Evolutionary conservation across 2,113 vertebrate genomes (phyloP).

Genomic region (Ginglymostoma cirratum): DNA sequence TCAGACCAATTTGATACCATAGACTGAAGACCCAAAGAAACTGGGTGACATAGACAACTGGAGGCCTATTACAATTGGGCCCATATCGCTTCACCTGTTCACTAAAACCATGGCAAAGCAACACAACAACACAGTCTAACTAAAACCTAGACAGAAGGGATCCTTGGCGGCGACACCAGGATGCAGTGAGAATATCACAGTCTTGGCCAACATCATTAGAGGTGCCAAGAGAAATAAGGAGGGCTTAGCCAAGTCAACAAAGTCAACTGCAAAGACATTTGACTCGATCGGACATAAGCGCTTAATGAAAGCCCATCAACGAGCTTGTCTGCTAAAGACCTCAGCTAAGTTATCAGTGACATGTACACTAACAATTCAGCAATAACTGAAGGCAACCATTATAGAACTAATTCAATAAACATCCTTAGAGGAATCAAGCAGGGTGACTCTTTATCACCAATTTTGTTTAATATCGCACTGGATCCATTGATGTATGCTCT

Average conservation of each 20-base stretch:
- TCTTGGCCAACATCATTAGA: not conserved
- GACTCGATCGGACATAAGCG: not conserved
- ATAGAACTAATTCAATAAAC: not conserved
- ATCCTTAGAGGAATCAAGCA: not conserved
- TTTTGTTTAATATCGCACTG: not conserved
- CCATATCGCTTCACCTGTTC: too few relatives aligned
- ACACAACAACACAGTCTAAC: too few relatives aligned
- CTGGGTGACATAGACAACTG: too few relatives aligned
- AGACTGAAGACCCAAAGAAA: too few relatives aligned
- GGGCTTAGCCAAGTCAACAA: not conserved
- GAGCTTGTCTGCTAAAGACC: accelerated
- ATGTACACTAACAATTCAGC: not conserved
- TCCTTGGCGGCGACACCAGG: too few relatives aligned
- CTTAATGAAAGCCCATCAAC: not conserved
- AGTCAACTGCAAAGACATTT: not conserved
- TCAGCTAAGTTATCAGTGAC: not conserved
- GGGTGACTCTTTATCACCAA: not conserved
- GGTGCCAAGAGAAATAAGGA: not conserved
- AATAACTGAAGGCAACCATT: too few relatives aligned
- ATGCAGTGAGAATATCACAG: too few relatives aligned
- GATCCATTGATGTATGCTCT: too few relatives aligned
- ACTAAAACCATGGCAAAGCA: too few relatives aligned
- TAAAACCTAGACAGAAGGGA: too few relatives aligned
- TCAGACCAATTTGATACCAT: too few relatives aligned
- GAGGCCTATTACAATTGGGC: too few relatives aligned